Conservation (phyloP, 2,888 invertebrate genomes). For the Parnassius orleans region DNA sequence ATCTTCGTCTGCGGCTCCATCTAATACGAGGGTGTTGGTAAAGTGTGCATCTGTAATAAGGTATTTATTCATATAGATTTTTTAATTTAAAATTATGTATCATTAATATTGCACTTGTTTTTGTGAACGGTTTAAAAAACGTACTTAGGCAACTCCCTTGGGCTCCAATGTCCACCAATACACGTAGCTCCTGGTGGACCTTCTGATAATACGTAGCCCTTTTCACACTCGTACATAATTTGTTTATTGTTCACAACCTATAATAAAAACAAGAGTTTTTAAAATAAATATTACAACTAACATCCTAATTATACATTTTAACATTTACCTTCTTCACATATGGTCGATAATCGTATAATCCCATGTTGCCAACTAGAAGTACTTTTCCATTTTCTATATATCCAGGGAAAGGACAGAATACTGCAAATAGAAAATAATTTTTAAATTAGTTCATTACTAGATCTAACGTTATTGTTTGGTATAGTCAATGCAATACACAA, state of each 20-base stretch:
- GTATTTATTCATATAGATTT: no score
- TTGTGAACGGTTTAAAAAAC: slow-evolving; percentile 24
- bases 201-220: slow-evolving; percentile 91
- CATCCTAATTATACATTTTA: neutral
- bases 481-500: no score
- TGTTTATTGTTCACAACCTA: slow-evolving; percentile 93
- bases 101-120: no score
- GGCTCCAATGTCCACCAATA: slow-evolving; percentile 96
- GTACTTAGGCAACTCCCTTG: slow-evolving; percentile 89
- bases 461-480: no score
- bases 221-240: slow-evolving; percentile 97
- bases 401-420: slow-evolving; percentile 96
- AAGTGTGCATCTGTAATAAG: slow-evolving; percentile 85
- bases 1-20: slow-evolving; percentile 87
- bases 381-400: slow-evolving; percentile 94
- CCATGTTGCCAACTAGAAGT: slow-evolving; percentile 96
- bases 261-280: slow-evolving; percentile 27
- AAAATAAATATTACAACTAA: neutral
- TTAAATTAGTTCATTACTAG: no score
- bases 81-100: no score
- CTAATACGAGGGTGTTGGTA: slow-evolving; percentile 93
- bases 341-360: slow-evolving; percentile 95
- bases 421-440: slow-evolving; percentile 66
- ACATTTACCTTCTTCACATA: slow-evolving; percentile 91
- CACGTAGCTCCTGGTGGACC: slow-evolving; percentile 97